Percentiles rank a stretch among this genome's conserved stretches.
These are phyloP conservation scores for Anadara kagoshimensis DNA, from an alignment of 1,140 invertebrate genomes.

Conservation along the genomic window DNA sequence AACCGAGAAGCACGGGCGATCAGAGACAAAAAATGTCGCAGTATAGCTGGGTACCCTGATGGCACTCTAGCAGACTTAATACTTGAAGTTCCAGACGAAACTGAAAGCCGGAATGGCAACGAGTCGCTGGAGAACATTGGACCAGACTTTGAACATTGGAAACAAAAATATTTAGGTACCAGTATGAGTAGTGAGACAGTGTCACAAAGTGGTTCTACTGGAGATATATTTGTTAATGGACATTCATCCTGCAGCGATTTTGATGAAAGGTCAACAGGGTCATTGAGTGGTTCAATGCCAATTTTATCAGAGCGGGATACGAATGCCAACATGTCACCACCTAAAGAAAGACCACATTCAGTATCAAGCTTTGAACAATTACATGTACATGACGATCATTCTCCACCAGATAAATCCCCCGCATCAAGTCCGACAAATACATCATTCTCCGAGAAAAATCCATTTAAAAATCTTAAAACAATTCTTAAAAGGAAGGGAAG, in stretches of 20 bases:
- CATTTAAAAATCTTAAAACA: constrained; percentile 58
- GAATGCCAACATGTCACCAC: constrained; percentile 12
- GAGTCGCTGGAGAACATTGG: constrained; percentile 10
- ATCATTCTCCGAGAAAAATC: constrained; percentile 46
- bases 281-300: constrained; percentile 31
- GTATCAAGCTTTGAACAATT: constrained; percentile 48
- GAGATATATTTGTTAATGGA: neutral
- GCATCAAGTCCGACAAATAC: constrained; percentile 2
- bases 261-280: constrained; percentile 23
- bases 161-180: constrained; percentile 31
- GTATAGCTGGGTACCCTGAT: constrained; percentile 38
- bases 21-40: constrained; percentile 33
- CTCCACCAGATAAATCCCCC: constrained; percentile 23
- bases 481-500: constrained; percentile 56
- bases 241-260: constrained; percentile 25
- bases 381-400: constrained; percentile 28
- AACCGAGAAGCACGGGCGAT: constrained; percentile 11
- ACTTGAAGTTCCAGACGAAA: constrained; percentile 35
- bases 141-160: constrained; percentile 23
- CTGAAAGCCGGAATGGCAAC: constrained; percentile 15
- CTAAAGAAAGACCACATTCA: constrained; percentile 51
- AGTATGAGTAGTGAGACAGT: constrained; percentile 13
- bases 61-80: constrained; percentile 24
- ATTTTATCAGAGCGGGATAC: constrained; percentile 26
- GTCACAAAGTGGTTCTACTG: constrained; percentile 7